A percentile compares a stretch with the other conserved stretches of the same genome.
phyloP scores from a whole-genome alignment of 2,888 invertebrate genomes.

The Drymonia ruficornis region DNA sequence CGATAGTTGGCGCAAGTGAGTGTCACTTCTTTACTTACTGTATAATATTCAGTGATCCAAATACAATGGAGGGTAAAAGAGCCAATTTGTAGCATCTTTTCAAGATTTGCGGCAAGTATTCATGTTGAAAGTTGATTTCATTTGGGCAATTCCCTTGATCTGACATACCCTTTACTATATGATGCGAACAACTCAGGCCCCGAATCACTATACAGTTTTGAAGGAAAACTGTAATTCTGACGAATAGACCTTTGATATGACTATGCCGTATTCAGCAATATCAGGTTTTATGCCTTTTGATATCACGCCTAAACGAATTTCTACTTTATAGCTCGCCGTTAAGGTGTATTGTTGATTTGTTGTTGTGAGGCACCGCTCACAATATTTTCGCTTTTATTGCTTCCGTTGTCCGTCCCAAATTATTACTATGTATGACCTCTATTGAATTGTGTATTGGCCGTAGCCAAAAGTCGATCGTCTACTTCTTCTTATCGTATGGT shows the following conservation, averaged over 20 bases:
- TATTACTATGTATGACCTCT: constrained; percentile 20
- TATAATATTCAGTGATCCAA: no score
- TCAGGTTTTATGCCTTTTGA: constrained; percentile 22
- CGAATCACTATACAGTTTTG: constrained; percentile 17
- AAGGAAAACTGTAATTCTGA: constrained; percentile 40
- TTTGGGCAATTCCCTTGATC: not conserved
- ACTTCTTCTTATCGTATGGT: no score
- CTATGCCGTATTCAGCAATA: constrained; percentile 29
- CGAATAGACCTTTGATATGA: constrained; percentile 33
- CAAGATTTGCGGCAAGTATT: no score
- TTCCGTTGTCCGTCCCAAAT: constrained; percentile 30
- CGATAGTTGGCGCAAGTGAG: no score
- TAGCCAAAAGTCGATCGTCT: not conserved
- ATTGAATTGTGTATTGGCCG: constrained; percentile 11
- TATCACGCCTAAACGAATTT: constrained; percentile 10
- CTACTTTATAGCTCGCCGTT: not conserved
- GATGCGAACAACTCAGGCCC: constrained; percentile 6
- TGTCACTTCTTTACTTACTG: no score
- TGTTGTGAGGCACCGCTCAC: constrained; percentile 20
- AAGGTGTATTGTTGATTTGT: constrained; percentile 16
- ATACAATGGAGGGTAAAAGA: no score
- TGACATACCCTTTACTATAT: not conserved
- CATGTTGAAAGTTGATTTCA: no score
- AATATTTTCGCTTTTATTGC: constrained; percentile 38
- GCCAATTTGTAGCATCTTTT: no score